These are phyloP conservation scores for Apocheima hispidaria DNA, from an alignment of 2,888 invertebrate genomes.

Conservation along the genomic window DNA sequence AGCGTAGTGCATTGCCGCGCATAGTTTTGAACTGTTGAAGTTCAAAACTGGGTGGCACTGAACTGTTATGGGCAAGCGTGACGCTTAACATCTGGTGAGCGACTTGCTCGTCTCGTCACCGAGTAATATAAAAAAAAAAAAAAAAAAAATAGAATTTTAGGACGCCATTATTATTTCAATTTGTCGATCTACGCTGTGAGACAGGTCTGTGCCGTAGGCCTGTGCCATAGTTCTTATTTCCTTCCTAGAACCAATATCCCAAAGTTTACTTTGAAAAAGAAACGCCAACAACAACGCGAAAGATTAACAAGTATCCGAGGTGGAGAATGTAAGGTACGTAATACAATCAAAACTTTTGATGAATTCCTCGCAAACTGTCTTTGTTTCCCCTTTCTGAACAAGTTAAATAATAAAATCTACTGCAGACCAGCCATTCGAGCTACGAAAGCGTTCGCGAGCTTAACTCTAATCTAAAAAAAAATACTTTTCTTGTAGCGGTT, in stretches of 20 bases:
- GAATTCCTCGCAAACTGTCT: slow-evolving; percentile 80
- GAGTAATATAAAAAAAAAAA: too few species aligned
- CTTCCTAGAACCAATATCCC: neutral
- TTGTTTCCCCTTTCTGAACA: slow-evolving; percentile 78
- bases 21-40: too few species aligned
- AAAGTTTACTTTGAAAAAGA: slow-evolving; percentile 50
- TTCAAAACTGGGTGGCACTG: too few species aligned
- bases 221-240: neutral
- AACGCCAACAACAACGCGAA: slow-evolving; percentile 59
- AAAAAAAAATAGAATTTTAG: too few species aligned
- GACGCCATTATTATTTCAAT: too few species aligned
- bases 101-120: too few species aligned
- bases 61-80: too few species aligned
- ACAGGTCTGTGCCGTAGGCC: too few species aligned
- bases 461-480: slow-evolving; percentile 56
- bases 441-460: slow-evolving; percentile 61
- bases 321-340: slow-evolving; percentile 60
- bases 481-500: slow-evolving; percentile 40
- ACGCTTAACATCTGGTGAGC: too few species aligned
- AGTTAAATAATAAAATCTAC: slow-evolving; percentile 78
- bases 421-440: slow-evolving; percentile 60
- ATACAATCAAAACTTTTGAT: slow-evolving; percentile 85
- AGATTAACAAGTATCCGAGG: slow-evolving; percentile 73
- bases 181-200: too few species aligned
- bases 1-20: too few species aligned